These are phyloP conservation scores for Ispidina lecontei DNA, from an alignment of 2,797 vertebrate genomes.

Conservation along the genomic window DNA sequence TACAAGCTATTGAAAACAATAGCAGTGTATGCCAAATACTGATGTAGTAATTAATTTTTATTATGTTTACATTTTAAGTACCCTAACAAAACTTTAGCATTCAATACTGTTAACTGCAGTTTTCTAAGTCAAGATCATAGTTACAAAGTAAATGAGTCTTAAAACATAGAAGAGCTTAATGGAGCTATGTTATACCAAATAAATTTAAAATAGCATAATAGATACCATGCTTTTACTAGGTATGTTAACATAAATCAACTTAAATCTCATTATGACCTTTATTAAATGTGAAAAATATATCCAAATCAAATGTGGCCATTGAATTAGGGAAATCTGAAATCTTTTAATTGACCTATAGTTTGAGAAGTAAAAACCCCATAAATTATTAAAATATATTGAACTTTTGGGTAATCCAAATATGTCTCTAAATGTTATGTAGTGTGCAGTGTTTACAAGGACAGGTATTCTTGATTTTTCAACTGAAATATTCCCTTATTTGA, in stretches of 20 bases:
- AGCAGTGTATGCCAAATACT: neutral
- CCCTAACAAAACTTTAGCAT: neutral
- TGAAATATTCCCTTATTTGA: neutral
- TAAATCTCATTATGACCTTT: neutral
- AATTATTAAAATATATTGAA: neutral
- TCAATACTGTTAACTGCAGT: neutral
- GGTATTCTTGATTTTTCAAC: neutral
- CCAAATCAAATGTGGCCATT: neutral
- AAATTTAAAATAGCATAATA: neutral
- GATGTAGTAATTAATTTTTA: neutral
- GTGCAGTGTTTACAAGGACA: neutral
- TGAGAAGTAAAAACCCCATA: neutral
- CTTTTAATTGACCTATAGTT: neutral
- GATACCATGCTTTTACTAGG: neutral
- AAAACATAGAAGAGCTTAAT: neutral
- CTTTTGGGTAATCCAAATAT: neutral
- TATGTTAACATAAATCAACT: neutral
- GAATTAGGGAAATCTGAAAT: neutral
- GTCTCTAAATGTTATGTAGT: neutral
- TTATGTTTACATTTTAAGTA: neutral
- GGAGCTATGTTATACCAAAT: neutral
- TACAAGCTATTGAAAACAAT: neutral
- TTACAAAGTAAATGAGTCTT: neutral
- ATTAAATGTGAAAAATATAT: neutral
- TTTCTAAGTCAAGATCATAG: neutral